Evolutionary conservation across 2,113 vertebrate species (phyloP), one percentile per base, ranked within the genome.

Genomic region (Microcebus griseorufus): DNA sequence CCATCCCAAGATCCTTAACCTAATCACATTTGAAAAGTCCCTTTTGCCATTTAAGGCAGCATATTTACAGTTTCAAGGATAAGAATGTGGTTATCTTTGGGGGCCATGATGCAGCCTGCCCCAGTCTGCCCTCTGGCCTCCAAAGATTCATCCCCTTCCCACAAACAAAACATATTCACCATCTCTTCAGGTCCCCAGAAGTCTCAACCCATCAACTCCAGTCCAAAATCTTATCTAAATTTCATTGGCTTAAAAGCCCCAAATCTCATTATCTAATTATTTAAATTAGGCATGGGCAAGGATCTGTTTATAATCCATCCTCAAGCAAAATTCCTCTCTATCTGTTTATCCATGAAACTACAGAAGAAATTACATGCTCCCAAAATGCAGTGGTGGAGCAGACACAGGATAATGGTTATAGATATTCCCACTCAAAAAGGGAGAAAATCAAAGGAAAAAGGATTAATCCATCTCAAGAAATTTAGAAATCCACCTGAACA

Each of bases 101-200:
- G 45, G 8, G 4, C 2, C 32, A 27, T 86, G 29, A 32, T 92
- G 94, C 29, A 72, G 32, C 0, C 13, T 58, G 23, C 16, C 5
- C 2, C 3, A 32, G 0, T 58, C 9, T 62, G 1, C 32, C 13
- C 25, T 55, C 22, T 79, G 29, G 0, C 2, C 14, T 9, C 25
- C 9, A 65, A 72, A 65, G 22, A 79, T 37, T 96, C 37, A 79
- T 10, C 48, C 32, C n/a, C 13, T 82, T 75, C 22, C 78, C 14
- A 48, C 17, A 17, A 42, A 5, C 5, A 55, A 78, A 87, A 79
- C 5, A 67, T 22, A 75, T 73, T 53, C 9, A 37, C 23, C 4
- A 51, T 12, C 51, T 86, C 0, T 13, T 8, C 34, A 88, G 29
- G 22, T 88, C 48, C 9, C 27, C 5, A 6, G 73, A 81, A 45